These are phyloP conservation scores for Lophius piscatorius DNA, from an alignment of 2,113 vertebrate genomes.

Conservation along the genomic window DNA sequence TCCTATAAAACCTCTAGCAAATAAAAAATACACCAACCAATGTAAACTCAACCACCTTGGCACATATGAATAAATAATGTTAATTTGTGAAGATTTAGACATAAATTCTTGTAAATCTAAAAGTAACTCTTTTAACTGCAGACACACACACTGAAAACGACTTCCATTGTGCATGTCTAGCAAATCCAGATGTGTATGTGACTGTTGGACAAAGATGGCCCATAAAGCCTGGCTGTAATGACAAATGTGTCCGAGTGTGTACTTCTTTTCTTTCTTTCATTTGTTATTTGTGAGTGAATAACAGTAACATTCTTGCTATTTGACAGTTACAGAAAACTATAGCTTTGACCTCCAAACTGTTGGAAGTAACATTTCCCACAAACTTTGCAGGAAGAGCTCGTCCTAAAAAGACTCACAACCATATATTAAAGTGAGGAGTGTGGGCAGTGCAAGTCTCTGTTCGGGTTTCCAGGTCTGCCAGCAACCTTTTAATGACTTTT, in stretches of 20 bases:
- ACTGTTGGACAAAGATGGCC: conserved; percentile 17
- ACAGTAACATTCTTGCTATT: not conserved
- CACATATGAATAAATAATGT: too few species aligned
- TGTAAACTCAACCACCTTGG: too few species aligned
- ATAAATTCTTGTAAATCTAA: too few species aligned
- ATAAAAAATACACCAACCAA: too few species aligned
- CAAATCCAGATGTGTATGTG: conserved; percentile 55
- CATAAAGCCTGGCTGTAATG: conserved; percentile 8
- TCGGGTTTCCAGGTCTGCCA: conserved; percentile 12
- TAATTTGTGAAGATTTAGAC: too few species aligned
- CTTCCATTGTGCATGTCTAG: conserved; percentile 18
- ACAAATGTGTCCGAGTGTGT: not conserved
- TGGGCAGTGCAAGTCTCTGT: conserved; percentile 5
- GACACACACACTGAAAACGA: conserved; percentile 24
- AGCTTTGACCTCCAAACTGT: conserved; percentile 16
- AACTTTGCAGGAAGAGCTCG: not conserved
- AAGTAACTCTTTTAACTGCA: not conserved
- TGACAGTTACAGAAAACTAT: conserved; percentile 17
- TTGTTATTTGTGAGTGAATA: conserved; percentile 6
- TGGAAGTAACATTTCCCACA: not conserved
- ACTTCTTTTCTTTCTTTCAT: not conserved
- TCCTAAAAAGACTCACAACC: conserved; percentile 1
- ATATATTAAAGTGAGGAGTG: not conserved
- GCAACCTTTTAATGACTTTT: conserved; percentile 29
- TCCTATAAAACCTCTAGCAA: too few species aligned